Conservation (phyloP, 2,888 invertebrate genomes). For the Dysmachus trigonus region DNA sequence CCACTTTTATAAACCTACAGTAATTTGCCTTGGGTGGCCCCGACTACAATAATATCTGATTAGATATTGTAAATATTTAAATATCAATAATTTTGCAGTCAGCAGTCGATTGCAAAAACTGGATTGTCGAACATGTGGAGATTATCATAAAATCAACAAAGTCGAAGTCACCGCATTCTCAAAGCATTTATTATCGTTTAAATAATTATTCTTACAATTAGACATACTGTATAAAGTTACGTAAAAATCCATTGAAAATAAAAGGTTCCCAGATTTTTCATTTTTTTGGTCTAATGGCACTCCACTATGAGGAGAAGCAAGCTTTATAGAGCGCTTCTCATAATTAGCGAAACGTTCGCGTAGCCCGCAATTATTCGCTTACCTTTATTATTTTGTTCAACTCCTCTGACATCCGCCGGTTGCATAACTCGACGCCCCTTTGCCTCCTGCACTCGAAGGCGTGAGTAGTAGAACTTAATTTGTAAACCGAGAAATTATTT, state of each 20-base stretch:
- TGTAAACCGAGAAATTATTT: slow-evolving; percentile 16
- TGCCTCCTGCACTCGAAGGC: neutral
- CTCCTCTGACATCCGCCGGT: slow-evolving; percentile 22
- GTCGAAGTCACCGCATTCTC: no score
- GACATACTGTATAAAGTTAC: neutral
- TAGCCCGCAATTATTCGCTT: neutral
- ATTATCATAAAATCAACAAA: no score
- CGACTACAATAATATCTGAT: no score
- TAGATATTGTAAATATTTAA: no score
- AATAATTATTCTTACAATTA: no score
- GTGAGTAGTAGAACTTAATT: neutral
- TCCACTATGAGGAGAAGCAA: neutral
- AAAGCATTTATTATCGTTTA: no score
- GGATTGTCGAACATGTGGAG: no score
- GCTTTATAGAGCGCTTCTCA: neutral
- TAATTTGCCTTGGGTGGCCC: no score
- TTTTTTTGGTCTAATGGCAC: neutral
- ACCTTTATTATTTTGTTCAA: neutral
- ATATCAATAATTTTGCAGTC: no score
- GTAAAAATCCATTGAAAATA: neutral
- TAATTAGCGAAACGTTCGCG: slow-evolving; percentile 1
- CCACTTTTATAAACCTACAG: no score
- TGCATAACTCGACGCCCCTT: neutral
- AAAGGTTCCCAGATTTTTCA: neutral
- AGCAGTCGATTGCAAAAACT: no score